Evolutionary conservation across 2,797 vertebrate species (phyloP).

Genomic region (Linurgus olivaceus): DNA sequence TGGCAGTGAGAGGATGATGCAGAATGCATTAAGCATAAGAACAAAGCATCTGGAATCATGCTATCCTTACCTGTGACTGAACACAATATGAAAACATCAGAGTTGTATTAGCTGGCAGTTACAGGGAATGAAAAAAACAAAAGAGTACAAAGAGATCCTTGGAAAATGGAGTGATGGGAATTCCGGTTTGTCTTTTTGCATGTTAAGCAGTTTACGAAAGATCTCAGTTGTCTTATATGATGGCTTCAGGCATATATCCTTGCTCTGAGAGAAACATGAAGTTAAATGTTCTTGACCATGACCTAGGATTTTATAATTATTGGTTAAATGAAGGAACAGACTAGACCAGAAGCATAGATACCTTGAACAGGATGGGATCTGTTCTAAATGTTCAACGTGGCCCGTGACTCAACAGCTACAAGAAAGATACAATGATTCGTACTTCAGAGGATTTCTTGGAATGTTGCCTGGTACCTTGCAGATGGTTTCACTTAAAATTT

Average conservation of each 20-base stretch:
- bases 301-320: background rate
- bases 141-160: fast-evolving
- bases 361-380: background rate
- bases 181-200: background rate
- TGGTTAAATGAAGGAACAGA: background rate
- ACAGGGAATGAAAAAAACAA: background rate
- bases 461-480: background rate
- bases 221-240: background rate
- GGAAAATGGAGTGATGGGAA: background rate
- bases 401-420: background rate
- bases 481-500: background rate
- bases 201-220: background rate
- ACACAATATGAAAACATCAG: background rate
- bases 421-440: background rate
- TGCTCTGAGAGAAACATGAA: background rate
- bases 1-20: background rate
- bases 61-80: background rate
- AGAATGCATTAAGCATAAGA: background rate
- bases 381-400: background rate
- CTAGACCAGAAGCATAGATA: background rate
- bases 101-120: background rate
- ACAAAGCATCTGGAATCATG: background rate
- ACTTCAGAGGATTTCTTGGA: background rate
- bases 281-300: background rate
- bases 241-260: background rate